These are phyloP conservation scores for Schizopygopsis malacanthus DNA, from an alignment of 2,797 vertebrate species.

Conservation along the genomic window DNA sequence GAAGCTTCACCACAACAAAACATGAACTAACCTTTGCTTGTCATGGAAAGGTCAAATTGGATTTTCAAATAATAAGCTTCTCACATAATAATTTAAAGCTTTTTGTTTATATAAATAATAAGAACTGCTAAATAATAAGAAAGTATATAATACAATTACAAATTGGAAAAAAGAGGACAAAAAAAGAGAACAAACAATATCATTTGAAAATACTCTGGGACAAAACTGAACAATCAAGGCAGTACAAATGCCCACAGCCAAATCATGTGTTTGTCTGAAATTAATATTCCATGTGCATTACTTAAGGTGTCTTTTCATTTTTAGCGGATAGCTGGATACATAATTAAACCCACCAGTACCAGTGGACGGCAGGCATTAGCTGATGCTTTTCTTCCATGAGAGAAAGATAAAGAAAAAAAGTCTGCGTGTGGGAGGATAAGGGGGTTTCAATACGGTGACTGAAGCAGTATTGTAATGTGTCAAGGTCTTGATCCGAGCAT, in stretches of 20 bases:
- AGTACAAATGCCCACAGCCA: not conserved
- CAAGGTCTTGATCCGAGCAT: slow-evolving; percentile 55
- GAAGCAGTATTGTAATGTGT: slow-evolving; percentile 58
- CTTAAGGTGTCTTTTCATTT: slow-evolving; percentile 4
- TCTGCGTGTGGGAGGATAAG: slow-evolving; percentile 38
- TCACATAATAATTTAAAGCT: not conserved
- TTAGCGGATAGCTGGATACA: not conserved
- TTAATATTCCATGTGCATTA: slow-evolving; percentile 11
- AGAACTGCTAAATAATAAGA: not conserved
- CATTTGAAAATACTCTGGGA: not conserved
- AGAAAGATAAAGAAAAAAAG: slow-evolving; percentile 41
- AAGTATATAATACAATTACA: not conserved
- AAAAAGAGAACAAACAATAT: not conserved
- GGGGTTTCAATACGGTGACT: slow-evolving; percentile 50
- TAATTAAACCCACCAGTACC: slow-evolving; percentile 35
- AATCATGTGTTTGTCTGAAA: not conserved
- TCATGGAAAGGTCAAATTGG: not conserved
- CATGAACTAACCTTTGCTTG: not conserved
- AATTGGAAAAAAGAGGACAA: not conserved
- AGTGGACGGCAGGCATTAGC: slow-evolving; percentile 2
- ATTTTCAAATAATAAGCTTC: not conserved
- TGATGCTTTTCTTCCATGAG: slow-evolving; percentile 12
- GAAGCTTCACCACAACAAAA: not conserved
- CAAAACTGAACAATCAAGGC: slow-evolving; percentile 1
- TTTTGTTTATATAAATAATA: not conserved